phyloP scores from a whole-genome alignment of 2,113 vertebrate genomes.

The Haemorhous mexicanus region DNA sequence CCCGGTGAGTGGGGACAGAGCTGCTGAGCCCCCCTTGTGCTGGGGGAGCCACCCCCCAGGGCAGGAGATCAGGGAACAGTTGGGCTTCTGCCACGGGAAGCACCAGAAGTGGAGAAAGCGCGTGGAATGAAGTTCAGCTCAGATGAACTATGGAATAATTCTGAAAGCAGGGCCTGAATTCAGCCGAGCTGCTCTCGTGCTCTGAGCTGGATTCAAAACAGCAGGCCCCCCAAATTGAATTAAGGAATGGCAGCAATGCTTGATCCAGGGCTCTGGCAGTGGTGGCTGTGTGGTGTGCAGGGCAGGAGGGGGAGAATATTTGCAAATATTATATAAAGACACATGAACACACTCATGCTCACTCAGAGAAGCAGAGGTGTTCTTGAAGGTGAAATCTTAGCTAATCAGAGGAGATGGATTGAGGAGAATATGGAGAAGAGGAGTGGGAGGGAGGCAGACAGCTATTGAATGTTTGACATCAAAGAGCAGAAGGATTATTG shows the following conservation, averaged over 20 bases:
- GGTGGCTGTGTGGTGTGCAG: background rate
- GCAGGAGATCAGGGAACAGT: background rate
- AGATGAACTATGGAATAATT: background rate
- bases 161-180: background rate
- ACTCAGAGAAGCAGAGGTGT: conserved; percentile 24
- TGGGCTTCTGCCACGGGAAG: background rate
- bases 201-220: conserved; percentile 19
- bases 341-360: background rate
- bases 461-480: conserved; percentile 67
- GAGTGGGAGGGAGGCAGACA: conserved; percentile 62
- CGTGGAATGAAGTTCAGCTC: background rate
- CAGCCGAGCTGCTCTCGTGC: background rate
- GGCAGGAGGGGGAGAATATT: conserved; percentile 17
- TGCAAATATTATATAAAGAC: conserved; percentile 35
- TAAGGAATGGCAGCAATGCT: background rate
- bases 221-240: conserved; percentile 23
- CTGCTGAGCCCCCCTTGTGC: background rate
- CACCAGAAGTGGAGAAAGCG: background rate
- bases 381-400: conserved; percentile 59
- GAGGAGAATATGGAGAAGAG: conserved; percentile 45
- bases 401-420: conserved; percentile 66
- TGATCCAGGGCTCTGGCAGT: background rate
- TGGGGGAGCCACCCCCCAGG: background rate
- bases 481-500: conserved; percentile 53
- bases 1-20: conserved; percentile 78